Base-by-base conservation (phyloP, 1,140 invertebrate genomes). In the Mycetomoellerius zeteki region DNA sequence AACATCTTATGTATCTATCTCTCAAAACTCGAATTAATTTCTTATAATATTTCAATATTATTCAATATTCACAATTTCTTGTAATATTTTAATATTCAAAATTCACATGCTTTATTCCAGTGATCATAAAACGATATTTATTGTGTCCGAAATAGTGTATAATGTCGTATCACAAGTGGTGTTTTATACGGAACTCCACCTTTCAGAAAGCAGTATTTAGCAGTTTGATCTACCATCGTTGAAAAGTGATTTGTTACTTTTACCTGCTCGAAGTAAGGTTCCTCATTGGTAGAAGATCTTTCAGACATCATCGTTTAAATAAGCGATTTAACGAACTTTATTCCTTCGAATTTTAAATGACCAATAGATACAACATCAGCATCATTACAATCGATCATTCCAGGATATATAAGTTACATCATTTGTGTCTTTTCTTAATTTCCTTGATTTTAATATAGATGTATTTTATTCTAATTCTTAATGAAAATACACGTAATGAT, bases 191-290 rank as follows among this genome's bases (percentile, higher is more conserved):
- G 27, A 54, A 75, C 73, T 80, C 82, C 75, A 77, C 65, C 64
- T 90, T 90, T 90, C 72, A 88, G 87, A 86, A 91, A 90, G 90
- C 86, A 80, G 75, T 85, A 73, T 67, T 80, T 89, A 81, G 86
- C 78, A 90, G 86, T 50, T 88, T 73, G 84, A 65, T 81, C 84
- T 84, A 50, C 56, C 77, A 64, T 88, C 87, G 87, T 88, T 86
- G 77, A 78, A 90, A 88, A 91, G 73, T 91, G 89, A 91, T 91
- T 91, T 91, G 90, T 91, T 90, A 90, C 86, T 72, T 90, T 90
- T 90, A 90, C 89, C 89, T 90, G 89, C 71, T 75, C 72, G 67
- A 90, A 90, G 64, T 88, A 86, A 81, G 86, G 69, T 77, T n/a
- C 86, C 67, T 7, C 54, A 71, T 90, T 88, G 89, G 75, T 75